phyloP scores from a whole-genome alignment of 1,140 invertebrate genomes.

The Apis cerana region DNA sequence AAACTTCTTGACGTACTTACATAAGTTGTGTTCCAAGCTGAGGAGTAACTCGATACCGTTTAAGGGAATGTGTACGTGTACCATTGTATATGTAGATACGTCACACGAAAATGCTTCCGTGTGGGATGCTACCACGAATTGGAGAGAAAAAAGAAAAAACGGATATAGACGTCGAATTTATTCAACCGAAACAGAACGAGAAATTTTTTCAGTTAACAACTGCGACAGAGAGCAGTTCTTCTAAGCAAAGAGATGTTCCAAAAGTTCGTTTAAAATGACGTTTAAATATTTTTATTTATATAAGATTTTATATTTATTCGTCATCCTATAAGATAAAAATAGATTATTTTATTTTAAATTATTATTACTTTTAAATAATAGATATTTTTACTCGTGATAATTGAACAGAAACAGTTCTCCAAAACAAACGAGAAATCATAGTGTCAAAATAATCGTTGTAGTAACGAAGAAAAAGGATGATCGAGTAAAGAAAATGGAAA shows the following conservation, averaged over 20 bases:
- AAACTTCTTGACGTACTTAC: constrained; percentile 65
- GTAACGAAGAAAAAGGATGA: neutral
- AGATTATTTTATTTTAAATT: too few relatives aligned
- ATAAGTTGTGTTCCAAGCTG: constrained; percentile 62
- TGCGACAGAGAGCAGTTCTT: neutral
- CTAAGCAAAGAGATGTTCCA: neutral
- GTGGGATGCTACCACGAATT: constrained; percentile 16
- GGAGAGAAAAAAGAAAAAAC: neutral
- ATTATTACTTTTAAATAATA: too few relatives aligned
- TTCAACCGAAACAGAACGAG: neutral
- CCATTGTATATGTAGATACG: constrained; percentile 41
- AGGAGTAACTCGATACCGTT: constrained; percentile 68
- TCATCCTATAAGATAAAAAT: too few relatives aligned
- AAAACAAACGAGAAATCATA: neutral
- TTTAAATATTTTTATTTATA: too few relatives aligned
- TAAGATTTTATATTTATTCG: too few relatives aligned
- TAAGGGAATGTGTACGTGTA: constrained; percentile 54
- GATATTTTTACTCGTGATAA: neutral
- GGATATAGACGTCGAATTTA: constrained; percentile 33
- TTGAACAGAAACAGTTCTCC: neutral
- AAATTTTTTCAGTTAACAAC: neutral
- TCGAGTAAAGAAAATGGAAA: neutral
- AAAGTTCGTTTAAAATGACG: neutral
- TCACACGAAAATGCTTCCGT: constrained; percentile 45
- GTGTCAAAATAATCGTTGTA: neutral